Evolutionary conservation across 2,113 vertebrate species (phyloP), one percentile per base, ranked within the genome.

Genomic region (Periophthalmus modestus): DNA sequence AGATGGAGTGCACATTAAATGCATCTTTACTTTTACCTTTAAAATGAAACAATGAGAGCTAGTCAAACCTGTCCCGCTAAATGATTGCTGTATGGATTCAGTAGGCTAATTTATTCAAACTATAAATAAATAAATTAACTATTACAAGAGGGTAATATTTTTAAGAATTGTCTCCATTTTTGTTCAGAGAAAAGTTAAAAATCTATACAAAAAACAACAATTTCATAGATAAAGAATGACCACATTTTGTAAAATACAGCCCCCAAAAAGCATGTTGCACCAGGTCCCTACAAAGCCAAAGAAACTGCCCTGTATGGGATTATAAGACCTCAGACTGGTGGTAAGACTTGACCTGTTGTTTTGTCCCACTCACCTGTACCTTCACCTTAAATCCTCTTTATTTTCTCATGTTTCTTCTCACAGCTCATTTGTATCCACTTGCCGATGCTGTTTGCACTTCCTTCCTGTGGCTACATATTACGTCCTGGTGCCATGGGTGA

Each of bases 401-500:
- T 62, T 62, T 7, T 33, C 59, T 62, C 59, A 16, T 19, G 57
- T 59, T 59, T 59, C 57, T 15, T 28, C 14, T 9, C 59, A 75
- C 48, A 58, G 14, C 54, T 63, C 36, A 36, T 58, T 46, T 36
- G 57, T 59, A 59, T 59, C 57, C 57, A 59, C 57, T 59, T 59
- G 24, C 21, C 36, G 28, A 24, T 48, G 13, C n/a, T 55, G 66
- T 39, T 28, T 24, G 36, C 55, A 28, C 39, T 66, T 55, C 65
- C 59, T 24, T 82, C 61, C 57, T 62, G 62, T 15, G 62, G 79
- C 69, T 48, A 79, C 77, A 67, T 69, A 63, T 74, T 72, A 80
- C 68, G 24, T 14, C 57, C 58, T 75, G 73, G 80, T 79, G 77
- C 77, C 79, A 85, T 85, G 86, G 86, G 86, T 76, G 78, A 86